phyloP scores from a whole-genome alignment of 2,797 vertebrate genomes.

The Cossypha caffra region DNA sequence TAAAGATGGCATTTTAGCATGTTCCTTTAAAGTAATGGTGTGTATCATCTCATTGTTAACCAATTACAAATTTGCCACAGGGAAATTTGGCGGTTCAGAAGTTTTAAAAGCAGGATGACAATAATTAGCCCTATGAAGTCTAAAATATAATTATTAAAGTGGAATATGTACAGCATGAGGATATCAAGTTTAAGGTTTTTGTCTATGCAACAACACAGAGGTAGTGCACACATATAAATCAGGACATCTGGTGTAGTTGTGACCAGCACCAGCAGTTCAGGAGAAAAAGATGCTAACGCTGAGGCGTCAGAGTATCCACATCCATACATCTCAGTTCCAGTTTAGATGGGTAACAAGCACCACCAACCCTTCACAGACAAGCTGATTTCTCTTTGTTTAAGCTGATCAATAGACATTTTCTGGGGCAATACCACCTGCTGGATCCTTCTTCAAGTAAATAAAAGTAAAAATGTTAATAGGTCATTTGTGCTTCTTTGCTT shows the following conservation, averaged over 20 bases:
- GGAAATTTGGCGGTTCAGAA: background rate
- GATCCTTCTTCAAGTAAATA: background rate
- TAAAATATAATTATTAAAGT: background rate
- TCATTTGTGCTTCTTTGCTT: background rate
- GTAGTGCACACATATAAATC: background rate
- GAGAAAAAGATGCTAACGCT: background rate
- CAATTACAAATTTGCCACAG: background rate
- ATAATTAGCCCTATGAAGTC: background rate
- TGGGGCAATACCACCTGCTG: background rate
- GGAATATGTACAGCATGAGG: background rate
- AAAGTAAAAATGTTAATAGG: background rate
- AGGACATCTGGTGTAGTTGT: background rate
- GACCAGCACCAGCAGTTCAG: background rate
- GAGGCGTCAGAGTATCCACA: background rate
- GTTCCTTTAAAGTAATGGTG: background rate
- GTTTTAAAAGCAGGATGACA: background rate
- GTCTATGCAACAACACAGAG: background rate
- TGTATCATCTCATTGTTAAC: background rate
- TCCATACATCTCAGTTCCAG: background rate
- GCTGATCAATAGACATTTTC: background rate
- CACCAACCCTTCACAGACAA: background rate
- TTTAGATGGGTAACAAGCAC: background rate
- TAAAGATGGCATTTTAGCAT: background rate
- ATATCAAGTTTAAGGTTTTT: background rate
- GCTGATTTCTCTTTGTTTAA: background rate